phyloP scores from a whole-genome alignment of 2,797 vertebrate genomes.

The Halcyon chelicuti region DNA sequence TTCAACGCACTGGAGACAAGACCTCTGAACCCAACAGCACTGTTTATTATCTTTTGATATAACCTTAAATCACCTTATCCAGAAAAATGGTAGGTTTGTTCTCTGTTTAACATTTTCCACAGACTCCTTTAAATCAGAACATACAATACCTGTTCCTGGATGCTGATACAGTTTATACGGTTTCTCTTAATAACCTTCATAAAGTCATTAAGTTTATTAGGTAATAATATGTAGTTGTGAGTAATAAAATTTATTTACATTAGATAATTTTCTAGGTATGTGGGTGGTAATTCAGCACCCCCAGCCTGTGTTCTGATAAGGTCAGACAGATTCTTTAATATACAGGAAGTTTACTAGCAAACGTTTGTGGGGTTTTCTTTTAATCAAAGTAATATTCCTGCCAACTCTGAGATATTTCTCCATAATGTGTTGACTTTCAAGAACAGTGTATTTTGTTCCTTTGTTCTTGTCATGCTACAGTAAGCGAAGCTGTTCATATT shows the following conservation, averaged over 20 bases:
- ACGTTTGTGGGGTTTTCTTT: background rate
- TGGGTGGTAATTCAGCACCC: background rate
- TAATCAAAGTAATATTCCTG: background rate
- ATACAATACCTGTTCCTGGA: background rate
- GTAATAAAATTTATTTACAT: constrained; percentile 9
- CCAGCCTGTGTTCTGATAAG: background rate
- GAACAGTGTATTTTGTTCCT: constrained; percentile 17
- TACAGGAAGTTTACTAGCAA: background rate
- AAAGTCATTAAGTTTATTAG: constrained; percentile 32
- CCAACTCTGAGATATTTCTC: constrained; percentile 14
- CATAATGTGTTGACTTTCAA: background rate
- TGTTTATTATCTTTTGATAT: background rate
- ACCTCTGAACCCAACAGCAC: background rate
- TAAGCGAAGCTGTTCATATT: background rate
- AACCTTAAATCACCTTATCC: background rate
- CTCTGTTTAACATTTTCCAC: background rate
- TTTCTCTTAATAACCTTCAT: constrained; percentile 19
- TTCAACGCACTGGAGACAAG: background rate
- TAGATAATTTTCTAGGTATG: background rate
- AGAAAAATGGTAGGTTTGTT: background rate
- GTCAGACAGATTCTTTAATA: background rate
- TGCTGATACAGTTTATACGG: background rate
- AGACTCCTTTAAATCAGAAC: background rate
- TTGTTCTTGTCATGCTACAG: background rate
- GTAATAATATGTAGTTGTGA: background rate